Conservation (phyloP, 2,113 vertebrate species). For the Artemisiospiza belli region DNA sequence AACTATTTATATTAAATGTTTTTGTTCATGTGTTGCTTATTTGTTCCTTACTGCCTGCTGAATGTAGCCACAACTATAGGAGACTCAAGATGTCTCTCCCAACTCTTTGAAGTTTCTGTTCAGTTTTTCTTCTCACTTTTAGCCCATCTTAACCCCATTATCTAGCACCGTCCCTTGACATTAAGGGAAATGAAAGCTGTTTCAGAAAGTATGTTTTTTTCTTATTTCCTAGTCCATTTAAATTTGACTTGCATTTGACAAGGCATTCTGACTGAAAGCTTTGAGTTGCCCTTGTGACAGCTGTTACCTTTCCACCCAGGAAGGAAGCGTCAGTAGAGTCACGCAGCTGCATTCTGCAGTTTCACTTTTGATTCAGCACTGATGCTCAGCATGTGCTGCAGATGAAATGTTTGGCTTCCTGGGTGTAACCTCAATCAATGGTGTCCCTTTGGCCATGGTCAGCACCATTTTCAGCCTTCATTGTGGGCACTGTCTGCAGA, state of each 20-base stretch:
- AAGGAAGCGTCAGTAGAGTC: neutral
- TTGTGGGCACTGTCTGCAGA: neutral
- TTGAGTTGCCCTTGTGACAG: neutral
- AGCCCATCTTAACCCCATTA: neutral
- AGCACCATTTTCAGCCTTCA: neutral
- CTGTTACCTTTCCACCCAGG: neutral
- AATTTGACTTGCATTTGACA: neutral
- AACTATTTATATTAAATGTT: neutral
- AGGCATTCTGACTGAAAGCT: neutral
- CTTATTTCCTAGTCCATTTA: neutral
- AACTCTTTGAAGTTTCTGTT: neutral
- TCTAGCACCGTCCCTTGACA: neutral
- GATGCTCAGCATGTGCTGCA: neutral
- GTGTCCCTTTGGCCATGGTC: neutral
- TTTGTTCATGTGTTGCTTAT: neutral
- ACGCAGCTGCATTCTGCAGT: neutral
- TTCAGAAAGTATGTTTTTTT: neutral
- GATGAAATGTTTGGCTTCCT: neutral
- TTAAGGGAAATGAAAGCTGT: neutral
- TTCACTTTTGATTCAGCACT: conserved; percentile 46
- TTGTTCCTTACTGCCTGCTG: neutral
- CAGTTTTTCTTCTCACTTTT: neutral
- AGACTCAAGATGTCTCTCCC: neutral
- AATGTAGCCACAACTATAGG: neutral
- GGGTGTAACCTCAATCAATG: neutral